Evolutionary conservation across 2,888 invertebrate genomes (phyloP).

Genomic region (Cheilosia pagana): DNA sequence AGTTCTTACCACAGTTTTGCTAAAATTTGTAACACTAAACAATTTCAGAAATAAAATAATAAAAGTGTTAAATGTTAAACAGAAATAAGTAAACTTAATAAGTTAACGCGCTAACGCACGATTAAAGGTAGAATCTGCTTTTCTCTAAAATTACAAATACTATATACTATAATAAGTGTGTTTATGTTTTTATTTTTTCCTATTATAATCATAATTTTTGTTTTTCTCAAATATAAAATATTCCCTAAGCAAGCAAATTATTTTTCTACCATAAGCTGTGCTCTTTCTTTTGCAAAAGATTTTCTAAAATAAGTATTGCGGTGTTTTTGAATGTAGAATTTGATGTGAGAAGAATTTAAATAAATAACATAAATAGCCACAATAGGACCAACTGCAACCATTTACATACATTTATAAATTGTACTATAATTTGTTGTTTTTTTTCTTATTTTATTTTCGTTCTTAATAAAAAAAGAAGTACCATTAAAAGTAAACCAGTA

Average conservation of each 20-base stretch:
- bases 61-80: slow-evolving; percentile 52
- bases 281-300: slow-evolving; percentile 20
- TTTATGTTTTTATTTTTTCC: slow-evolving; percentile 70
- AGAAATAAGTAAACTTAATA: slow-evolving; percentile 29
- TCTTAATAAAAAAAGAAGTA: slow-evolving; percentile 19
- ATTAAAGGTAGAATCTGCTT: slow-evolving; percentile 52
- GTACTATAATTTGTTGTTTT: slow-evolving; percentile 32
- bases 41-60: background rate
- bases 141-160: slow-evolving; percentile 16
- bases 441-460: slow-evolving; percentile 13
- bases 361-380: slow-evolving; percentile 17
- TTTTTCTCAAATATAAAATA: slow-evolving; percentile 40
- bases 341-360: slow-evolving; percentile 39
- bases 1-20: slow-evolving; percentile 65
- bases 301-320: background rate
- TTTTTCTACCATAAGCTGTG: slow-evolving; percentile 51
- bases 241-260: slow-evolving; percentile 29
- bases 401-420: slow-evolving; percentile 25
- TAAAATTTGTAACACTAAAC: slow-evolving; percentile 29
- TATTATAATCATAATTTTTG: slow-evolving; percentile 50
- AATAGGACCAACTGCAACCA: slow-evolving; percentile 63
- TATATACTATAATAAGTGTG: slow-evolving; percentile 51
- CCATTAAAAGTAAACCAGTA: slow-evolving; percentile 20
- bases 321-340: slow-evolving; percentile 4
- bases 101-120: slow-evolving; percentile 41